Percentiles rank a stretch among this genome's conserved stretches.
Evolutionary conservation across 2,113 vertebrate genomes (phyloP).

Genomic region (Erythrocebus patas): DNA sequence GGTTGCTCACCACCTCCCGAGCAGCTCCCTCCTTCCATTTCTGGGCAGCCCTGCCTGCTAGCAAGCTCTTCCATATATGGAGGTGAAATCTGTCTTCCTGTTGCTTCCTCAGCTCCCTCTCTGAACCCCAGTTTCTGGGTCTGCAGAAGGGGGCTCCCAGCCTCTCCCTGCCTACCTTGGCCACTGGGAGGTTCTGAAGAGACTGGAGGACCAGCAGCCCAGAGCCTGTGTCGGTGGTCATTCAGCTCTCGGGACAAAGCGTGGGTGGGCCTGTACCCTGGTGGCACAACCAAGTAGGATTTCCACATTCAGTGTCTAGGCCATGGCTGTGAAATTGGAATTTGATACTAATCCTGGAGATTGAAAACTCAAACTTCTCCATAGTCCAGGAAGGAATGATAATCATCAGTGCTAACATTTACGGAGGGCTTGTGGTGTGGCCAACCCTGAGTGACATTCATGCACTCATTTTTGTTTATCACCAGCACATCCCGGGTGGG

Average conservation of each 20-base stretch:
- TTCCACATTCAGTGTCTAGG: neutral
- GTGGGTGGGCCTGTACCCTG: neutral
- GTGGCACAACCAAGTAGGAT: neutral
- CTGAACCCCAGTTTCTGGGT: slow-evolving; percentile 49
- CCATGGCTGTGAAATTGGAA: neutral
- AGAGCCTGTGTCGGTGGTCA: neutral
- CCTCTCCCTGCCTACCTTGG: neutral
- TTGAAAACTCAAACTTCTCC: neutral
- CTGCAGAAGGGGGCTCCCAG: neutral
- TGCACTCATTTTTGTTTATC: accelerated
- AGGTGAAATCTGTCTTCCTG: slow-evolving; percentile 45
- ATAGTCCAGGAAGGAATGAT: neutral
- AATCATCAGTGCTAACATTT: neutral
- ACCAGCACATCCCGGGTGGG: neutral
- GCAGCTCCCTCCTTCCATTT: slow-evolving; percentile 40
- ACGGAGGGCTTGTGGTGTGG: neutral
- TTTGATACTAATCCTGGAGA: neutral
- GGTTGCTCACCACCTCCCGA: slow-evolving; percentile 10
- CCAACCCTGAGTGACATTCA: neutral
- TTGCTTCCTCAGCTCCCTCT: slow-evolving; percentile 55
- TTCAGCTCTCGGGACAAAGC: neutral
- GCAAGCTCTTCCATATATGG: slow-evolving; percentile 74
- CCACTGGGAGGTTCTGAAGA: neutral
- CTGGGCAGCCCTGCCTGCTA: slow-evolving; percentile 60
- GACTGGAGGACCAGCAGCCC: neutral